A percentile compares a stretch with the other conserved stretches of the same genome.
Evolutionary conservation across 2,797 vertebrate genomes (phyloP).

Genomic region (Rhabdomys pumilio): DNA sequence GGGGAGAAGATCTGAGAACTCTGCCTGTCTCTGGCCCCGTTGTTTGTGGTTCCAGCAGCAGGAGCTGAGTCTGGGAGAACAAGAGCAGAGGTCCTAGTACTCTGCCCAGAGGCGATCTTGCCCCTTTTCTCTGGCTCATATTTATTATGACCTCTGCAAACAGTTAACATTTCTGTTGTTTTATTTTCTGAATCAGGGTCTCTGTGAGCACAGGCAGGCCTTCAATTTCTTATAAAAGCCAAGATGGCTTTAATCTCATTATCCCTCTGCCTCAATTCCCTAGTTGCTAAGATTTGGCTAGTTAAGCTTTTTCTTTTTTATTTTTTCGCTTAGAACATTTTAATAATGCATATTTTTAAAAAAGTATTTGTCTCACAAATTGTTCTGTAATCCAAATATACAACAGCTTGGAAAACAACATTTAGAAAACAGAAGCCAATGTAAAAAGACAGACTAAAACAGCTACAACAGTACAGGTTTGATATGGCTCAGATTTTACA

Average conservation of each 20-base stretch:
- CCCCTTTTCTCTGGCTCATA: neutral
- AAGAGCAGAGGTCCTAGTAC: neutral
- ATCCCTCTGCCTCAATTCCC: neutral
- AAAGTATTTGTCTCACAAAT: no score
- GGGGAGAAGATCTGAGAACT: fast-evolving
- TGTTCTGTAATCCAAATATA: no score
- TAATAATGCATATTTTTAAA: no score
- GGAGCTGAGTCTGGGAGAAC: fast-evolving
- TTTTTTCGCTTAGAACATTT: neutral
- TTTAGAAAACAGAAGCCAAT: no score
- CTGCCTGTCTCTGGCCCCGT: fast-evolving
- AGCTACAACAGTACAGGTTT: no score
- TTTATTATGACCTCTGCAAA: neutral
- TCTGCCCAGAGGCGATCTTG: neutral
- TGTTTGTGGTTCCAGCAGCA: neutral
- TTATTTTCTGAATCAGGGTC: neutral
- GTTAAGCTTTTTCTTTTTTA: neutral
- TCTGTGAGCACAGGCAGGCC: neutral
- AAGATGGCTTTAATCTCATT: neutral
- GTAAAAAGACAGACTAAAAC: no score
- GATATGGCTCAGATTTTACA: no score
- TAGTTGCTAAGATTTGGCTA: neutral
- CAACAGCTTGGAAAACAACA: no score
- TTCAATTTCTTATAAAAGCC: neutral
- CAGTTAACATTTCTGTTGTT: neutral